Evolutionary conservation across 2,888 invertebrate species (phyloP).

Genomic region (Iphiclides podalirius): DNA sequence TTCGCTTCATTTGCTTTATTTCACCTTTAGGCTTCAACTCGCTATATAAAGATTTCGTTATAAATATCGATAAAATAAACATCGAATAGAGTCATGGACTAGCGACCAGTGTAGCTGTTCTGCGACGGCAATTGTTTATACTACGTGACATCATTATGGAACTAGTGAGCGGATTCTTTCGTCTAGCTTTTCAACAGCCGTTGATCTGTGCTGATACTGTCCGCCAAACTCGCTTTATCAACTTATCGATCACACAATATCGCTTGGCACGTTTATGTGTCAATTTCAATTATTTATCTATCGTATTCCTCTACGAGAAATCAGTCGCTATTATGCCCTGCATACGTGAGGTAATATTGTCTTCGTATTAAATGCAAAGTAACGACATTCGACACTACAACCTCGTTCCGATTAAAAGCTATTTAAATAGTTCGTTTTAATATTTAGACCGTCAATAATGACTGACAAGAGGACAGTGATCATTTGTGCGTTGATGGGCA

Average conservation of each 20-base stretch:
- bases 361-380: background rate
- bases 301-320: background rate
- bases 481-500: slow-evolving; percentile 25
- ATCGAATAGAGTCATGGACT: no score
- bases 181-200: background rate
- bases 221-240: slow-evolving; percentile 6
- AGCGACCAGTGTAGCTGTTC: no score
- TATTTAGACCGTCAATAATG: background rate
- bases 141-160: background rate
- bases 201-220: slow-evolving; percentile 5
- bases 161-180: background rate
- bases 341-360: slow-evolving; percentile 4
- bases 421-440: slow-evolving; percentile 10
- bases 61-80: no score
- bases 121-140: no score
- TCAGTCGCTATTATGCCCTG: background rate
- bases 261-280: slow-evolving; percentile 1
- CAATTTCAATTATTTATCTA: background rate
- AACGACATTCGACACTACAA: background rate
- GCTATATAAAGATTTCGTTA: no score
- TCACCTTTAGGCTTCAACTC: no score
- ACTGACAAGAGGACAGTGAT: slow-evolving; percentile 41
- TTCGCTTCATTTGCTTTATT: no score
- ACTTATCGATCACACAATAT: slow-evolving; percentile 4
- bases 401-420: slow-evolving; percentile 13